phyloP scores from a whole-genome alignment of 2,888 invertebrate species.

The Lordiphosa fenestrarum region DNA sequence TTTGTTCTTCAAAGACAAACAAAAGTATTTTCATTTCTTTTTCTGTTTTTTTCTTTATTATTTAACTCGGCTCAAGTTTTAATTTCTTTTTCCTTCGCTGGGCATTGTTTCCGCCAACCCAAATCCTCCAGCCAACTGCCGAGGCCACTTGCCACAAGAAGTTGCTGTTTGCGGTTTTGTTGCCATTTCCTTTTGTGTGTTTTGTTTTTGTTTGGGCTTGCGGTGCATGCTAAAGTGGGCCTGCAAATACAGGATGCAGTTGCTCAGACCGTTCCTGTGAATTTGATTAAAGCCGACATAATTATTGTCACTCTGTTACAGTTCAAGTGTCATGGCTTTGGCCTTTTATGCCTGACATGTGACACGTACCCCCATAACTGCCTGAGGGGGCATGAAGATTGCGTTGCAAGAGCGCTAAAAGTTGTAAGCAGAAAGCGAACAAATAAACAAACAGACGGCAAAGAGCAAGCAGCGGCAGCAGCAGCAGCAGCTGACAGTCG shows the following conservation, averaged over 20 bases:
- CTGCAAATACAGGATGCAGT: slow-evolving; percentile 20
- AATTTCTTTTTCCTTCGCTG: slow-evolving; percentile 59
- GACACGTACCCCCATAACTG: slow-evolving; percentile 20
- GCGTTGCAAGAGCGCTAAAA: slow-evolving; percentile 48
- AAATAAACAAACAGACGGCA: slow-evolving; percentile 35
- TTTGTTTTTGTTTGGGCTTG: slow-evolving; percentile 31
- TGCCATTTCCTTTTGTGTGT: slow-evolving; percentile 55
- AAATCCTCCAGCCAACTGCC: slow-evolving; percentile 19
- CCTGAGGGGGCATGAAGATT: slow-evolving; percentile 23
- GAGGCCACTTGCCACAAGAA: slow-evolving; percentile 53
- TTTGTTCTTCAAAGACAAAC: neutral
- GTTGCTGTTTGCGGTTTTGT: slow-evolving; percentile 49
- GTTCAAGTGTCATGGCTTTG: slow-evolving; percentile 26
- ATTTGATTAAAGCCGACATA: slow-evolving; percentile 62
- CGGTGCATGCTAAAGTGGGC: slow-evolving; percentile 63
- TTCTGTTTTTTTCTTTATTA: slow-evolving; percentile 37
- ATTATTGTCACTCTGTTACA: slow-evolving; percentile 55
- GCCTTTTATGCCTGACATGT: slow-evolving; percentile 43
- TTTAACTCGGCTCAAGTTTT: slow-evolving; percentile 62
- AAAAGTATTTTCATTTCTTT: slow-evolving; percentile 1
- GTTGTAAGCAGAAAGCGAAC: slow-evolving; percentile 26
- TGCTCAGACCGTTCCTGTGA: slow-evolving; percentile 33
- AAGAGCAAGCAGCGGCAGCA: slow-evolving; percentile 19
- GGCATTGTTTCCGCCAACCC: slow-evolving; percentile 53
- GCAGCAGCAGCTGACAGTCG: slow-evolving; percentile 29